These are phyloP conservation scores for Pristionchus entomophagus DNA, from an alignment of 2,888 invertebrate species.

Conservation along the genomic window DNA sequence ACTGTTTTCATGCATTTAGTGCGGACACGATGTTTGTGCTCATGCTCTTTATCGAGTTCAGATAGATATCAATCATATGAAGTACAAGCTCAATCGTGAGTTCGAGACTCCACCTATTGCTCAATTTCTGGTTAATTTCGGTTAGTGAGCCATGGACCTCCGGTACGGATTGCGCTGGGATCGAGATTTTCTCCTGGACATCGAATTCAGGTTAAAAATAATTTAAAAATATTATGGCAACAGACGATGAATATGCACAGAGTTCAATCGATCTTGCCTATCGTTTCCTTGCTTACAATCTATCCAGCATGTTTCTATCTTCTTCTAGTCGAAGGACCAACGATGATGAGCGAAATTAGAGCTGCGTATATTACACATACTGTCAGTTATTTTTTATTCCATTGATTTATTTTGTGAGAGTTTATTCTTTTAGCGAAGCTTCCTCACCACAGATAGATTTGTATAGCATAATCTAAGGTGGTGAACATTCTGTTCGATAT, in stretches of 20 bases:
- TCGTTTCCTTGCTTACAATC: neutral
- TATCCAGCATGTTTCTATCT: neutral
- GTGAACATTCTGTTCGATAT: neutral
- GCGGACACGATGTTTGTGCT: no score
- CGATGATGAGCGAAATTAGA: neutral
- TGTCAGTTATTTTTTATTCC: neutral
- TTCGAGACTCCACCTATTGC: no score
- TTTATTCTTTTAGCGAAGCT: no score
- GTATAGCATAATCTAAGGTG: neutral
- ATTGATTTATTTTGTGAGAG: neutral
- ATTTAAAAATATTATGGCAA: neutral
- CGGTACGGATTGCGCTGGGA: neutral
- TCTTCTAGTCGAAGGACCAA: neutral
- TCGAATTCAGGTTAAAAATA: neutral
- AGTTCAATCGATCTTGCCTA: neutral
- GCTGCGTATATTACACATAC: neutral
- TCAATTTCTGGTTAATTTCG: no score
- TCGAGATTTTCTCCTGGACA: neutral
- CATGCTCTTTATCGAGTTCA: no score
- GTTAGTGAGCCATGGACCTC: neutral
- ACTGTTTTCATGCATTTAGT: no score
- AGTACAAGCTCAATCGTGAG: no score
- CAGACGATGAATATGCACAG: neutral
- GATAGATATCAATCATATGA: no score
- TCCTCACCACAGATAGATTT: no score